Evolutionary conservation across 2,797 vertebrate species (phyloP).

Genomic region (Trichosurus vulpecula): DNA sequence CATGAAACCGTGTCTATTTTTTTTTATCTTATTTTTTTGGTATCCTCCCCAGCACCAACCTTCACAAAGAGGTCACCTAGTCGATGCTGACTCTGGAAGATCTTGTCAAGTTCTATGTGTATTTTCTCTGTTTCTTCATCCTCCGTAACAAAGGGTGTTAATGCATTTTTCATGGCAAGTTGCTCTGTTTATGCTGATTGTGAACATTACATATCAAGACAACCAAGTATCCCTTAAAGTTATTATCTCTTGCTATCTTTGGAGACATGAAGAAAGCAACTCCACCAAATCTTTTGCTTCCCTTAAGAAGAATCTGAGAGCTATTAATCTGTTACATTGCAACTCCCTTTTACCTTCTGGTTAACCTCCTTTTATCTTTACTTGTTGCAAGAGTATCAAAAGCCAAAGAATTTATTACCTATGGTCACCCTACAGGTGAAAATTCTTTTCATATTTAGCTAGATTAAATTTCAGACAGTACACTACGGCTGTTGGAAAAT

Average conservation of each 20-base stretch:
- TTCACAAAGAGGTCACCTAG: not conserved
- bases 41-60: not conserved
- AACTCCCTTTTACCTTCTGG: not conserved
- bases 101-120: not conserved
- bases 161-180: not conserved
- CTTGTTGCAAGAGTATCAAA: not conserved
- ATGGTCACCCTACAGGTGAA: not conserved
- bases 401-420: not conserved
- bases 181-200: not conserved
- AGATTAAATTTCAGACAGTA: not conserved
- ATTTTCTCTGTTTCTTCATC: not conserved
- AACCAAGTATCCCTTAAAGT: not conserved
- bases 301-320: not conserved
- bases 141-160: not conserved
- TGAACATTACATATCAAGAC: not conserved
- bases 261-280: not conserved
- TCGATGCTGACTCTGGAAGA: not conserved
- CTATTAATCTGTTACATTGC: not conserved
- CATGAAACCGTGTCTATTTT: not conserved
- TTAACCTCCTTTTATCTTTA: not conserved
- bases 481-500: constrained; percentile 3
- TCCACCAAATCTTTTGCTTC: not conserved
- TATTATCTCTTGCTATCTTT: not conserved
- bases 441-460: not conserved
- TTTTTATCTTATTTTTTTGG: not conserved